Percentiles rank a stretch among this genome's conserved stretches.
Conservation (phyloP, 2,797 vertebrate species). For the Xenops minutus region DNA sequence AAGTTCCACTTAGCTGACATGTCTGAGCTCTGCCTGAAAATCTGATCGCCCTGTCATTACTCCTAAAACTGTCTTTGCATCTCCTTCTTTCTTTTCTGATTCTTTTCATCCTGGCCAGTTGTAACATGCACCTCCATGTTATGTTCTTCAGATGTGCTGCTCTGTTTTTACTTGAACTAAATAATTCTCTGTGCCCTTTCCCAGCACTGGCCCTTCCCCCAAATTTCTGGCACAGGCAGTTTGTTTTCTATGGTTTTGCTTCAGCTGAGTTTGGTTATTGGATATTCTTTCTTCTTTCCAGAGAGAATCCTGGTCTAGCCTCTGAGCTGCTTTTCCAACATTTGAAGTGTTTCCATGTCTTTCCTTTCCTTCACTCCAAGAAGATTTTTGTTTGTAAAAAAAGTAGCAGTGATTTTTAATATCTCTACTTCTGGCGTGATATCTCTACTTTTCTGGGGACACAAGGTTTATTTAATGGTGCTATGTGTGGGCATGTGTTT, state of each 20-base stretch:
- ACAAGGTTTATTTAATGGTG: neutral
- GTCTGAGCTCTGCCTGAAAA: slow-evolving; percentile 46
- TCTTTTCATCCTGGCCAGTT: slow-evolving; percentile 24
- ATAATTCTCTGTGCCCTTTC: neutral
- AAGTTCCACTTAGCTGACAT: slow-evolving; percentile 4
- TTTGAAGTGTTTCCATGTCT: neutral
- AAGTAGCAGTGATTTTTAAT: neutral
- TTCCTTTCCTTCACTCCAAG: neutral
- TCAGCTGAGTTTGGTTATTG: neutral
- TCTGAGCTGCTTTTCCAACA: neutral
- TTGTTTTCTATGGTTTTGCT: slow-evolving; percentile 48
- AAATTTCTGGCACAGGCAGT: neutral
- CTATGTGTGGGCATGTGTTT: accelerated
- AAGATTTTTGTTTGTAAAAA: neutral
- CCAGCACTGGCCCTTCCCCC: neutral
- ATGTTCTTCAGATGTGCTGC: neutral
- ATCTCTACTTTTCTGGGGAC: too few species aligned
- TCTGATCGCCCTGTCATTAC: neutral
- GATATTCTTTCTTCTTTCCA: neutral
- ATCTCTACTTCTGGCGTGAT: neutral
- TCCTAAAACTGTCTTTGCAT: neutral
- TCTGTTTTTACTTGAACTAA: neutral
- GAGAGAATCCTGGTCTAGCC: neutral
- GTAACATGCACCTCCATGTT: neutral
- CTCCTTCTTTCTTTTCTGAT: neutral